These are phyloP conservation scores for Erpornis zantholeuca DNA, from an alignment of 2,113 vertebrate species.

Conservation along the genomic window DNA sequence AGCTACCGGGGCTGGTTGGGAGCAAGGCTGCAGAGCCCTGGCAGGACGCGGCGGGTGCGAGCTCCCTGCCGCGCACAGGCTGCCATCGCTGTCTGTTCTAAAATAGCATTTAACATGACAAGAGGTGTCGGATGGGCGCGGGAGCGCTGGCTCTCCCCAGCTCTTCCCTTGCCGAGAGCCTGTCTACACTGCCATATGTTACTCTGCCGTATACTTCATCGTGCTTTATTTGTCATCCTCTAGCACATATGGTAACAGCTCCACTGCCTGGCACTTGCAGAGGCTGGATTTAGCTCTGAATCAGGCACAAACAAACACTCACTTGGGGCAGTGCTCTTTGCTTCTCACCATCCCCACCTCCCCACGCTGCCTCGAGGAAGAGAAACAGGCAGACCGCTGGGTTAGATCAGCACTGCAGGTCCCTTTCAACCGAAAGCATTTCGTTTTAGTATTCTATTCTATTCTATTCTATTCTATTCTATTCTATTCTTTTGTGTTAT, in stretches of 20 bases:
- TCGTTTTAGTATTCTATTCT: neutral
- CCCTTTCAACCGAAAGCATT: neutral
- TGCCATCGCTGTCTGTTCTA: neutral
- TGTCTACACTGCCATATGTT: slow-evolving; percentile 31
- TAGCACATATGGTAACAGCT: slow-evolving; percentile 5
- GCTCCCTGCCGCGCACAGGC: neutral
- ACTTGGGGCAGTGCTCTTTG: neutral
- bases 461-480: neutral
- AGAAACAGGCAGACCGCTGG: neutral
- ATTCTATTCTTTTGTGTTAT: neutral
- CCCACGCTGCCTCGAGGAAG: neutral
- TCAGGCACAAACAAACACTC: neutral
- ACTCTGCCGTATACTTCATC: neutral
- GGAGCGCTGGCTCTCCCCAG: neutral
- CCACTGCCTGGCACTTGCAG: neutral
- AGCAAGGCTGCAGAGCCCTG: neutral
- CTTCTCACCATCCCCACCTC: neutral
- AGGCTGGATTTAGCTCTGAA: slow-evolving; percentile 4
- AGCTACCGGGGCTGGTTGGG: neutral
- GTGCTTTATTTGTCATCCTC: slow-evolving; percentile 18
- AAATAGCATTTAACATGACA: neutral
- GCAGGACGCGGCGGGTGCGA: neutral
- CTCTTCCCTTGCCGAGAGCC: neutral
- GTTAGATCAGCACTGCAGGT: neutral
- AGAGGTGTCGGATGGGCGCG: neutral